Evolutionary conservation across 2,113 vertebrate species (phyloP).

Genomic region (Gallinago jamesoni): DNA sequence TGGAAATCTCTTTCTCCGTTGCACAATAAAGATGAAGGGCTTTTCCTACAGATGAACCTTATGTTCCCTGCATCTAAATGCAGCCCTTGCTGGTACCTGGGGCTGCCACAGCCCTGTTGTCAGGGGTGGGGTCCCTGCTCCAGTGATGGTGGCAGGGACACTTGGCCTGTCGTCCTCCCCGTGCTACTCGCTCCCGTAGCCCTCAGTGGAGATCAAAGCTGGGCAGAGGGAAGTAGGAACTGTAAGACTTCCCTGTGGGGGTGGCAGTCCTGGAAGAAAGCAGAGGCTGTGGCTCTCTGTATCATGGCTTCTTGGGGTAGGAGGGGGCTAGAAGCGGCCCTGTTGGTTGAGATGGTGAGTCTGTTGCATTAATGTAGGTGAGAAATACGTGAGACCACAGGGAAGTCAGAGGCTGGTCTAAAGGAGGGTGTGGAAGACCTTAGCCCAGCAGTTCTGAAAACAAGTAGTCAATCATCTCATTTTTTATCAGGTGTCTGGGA

Average conservation of each 20-base stretch:
- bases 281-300: not conserved
- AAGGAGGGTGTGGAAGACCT: not conserved
- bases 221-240: not conserved
- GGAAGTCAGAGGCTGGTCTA: not conserved
- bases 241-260: not conserved
- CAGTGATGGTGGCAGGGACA: not conserved
- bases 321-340: not conserved
- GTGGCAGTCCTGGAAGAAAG: not conserved
- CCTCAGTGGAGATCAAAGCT: not conserved
- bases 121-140: not conserved
- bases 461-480: too few species aligned
- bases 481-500: slow-evolving; percentile 80
- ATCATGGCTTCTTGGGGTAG: not conserved
- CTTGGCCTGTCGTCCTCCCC: not conserved
- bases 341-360: not conserved
- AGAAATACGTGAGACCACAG: rapidly evolving
- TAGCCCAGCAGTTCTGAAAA: not conserved
- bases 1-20: not conserved
- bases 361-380: not conserved
- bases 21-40: not conserved
- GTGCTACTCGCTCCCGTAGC: not conserved
- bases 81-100: not conserved
- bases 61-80: not conserved
- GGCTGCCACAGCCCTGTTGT: not conserved
- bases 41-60: not conserved